These are phyloP conservation scores for Paguma larvata DNA, from an alignment of 2,797 vertebrate species.

Conservation along the genomic window DNA sequence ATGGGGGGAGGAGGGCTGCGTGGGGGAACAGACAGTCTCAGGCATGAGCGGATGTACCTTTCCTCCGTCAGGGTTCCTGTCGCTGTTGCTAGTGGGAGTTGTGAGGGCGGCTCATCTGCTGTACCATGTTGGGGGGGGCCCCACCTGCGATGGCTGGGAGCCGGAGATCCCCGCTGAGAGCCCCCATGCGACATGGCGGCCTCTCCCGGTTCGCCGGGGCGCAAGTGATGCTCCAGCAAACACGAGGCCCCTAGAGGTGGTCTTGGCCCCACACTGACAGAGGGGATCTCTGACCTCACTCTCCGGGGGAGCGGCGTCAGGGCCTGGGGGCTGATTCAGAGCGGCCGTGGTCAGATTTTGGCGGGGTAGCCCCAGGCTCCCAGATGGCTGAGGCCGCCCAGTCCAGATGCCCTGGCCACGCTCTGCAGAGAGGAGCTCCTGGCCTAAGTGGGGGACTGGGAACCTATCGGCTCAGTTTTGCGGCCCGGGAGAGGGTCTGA, in stretches of 20 bases:
- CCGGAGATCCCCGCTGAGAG: background rate
- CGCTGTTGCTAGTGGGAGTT: background rate
- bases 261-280: background rate
- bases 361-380: too few species aligned
- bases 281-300: background rate
- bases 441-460: background rate
- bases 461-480: background rate
- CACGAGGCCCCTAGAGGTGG: too few species aligned
- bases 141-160: rapidly evolving
- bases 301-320: rapidly evolving
- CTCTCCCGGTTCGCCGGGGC: background rate
- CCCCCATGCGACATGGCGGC: background rate
- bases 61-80: background rate
- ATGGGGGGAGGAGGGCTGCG: background rate
- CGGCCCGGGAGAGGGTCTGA: background rate
- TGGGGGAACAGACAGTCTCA: too few species aligned
- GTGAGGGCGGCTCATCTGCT: background rate
- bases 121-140: background rate
- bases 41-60: too few species aligned
- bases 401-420: background rate
- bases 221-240: background rate
- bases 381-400: background rate
- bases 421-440: background rate
- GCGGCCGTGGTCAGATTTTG: background rate
- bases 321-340: background rate